Evolutionary conservation across 2,888 invertebrate species (phyloP), one percentile per base, ranked within the genome.

Genomic region (Brachyopa scutellaris): DNA sequence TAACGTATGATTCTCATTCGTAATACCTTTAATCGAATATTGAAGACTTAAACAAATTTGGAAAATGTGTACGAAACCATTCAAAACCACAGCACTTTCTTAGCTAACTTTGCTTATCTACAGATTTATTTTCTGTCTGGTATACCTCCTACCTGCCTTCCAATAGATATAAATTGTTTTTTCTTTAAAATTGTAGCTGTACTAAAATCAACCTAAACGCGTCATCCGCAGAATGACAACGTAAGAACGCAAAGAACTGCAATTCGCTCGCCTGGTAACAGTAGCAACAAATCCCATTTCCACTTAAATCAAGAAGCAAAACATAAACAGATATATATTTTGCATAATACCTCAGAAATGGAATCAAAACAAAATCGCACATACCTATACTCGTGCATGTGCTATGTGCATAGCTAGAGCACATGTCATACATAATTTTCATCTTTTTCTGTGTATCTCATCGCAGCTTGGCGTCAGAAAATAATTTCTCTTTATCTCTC

Each of bases 331-430:
- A 40, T 55, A 49, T 29, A 57, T 42, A 47, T 36, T 80, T 62
- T 80, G 69, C 79, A 80, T 69, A 74, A 62, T 62, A 62, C 67
- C 67, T 55, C 51, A 38, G 64, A 70, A 59, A 76, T 80, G 76
- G 62, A 80, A 80, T 80, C 80, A 80, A 80, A 80, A 80, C 80
- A 80, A 80, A 80, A 62, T 67, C 51, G 19, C 59, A 62, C 40
- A 72, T n/a, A 51, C 42, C 6, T 26, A 3, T 26, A 6, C 26
- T 5, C 26, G 6, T 6, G 6, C 26, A n/a, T n/a, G n/a, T n/a
- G n/a, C n/a, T n/a, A n/a, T n/a, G n/a, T n/a, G n/a, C n/a, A 26
- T 59, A 72, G 17, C 36, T 31, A 55, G 47, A 74, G 74, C 79
- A 74, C 79, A 80, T 74, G 79, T 69, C 74, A 69, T 74, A 62